phyloP scores from a whole-genome alignment of 2,113 vertebrate genomes.

The Prochilodus magdalenae region DNA sequence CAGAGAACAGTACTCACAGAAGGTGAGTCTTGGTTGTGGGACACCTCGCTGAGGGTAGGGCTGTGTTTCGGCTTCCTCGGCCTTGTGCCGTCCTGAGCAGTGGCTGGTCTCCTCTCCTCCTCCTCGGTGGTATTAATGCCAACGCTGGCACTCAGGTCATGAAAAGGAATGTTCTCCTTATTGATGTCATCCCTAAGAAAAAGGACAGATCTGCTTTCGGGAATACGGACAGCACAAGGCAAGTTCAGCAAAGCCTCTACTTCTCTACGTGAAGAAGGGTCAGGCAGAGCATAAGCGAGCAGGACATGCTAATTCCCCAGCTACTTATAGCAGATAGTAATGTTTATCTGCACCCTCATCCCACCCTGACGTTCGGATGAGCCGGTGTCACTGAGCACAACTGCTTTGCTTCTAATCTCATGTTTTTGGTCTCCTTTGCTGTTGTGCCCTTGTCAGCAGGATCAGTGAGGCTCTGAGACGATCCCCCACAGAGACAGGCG shows the following conservation, averaged over 20 bases:
- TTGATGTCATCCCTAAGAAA: slow-evolving; percentile 78
- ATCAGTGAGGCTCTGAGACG: background rate
- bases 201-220: slow-evolving; percentile 53
- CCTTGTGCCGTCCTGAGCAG: slow-evolving; percentile 74
- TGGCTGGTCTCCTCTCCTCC: slow-evolving; percentile 66
- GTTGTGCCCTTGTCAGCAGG: slow-evolving; percentile 25
- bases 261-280: background rate
- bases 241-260: background rate
- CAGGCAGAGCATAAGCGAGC: background rate
- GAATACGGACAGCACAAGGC: background rate
- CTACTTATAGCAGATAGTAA: background rate
- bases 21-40: slow-evolving; percentile 80
- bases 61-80: slow-evolving; percentile 83
- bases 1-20: slow-evolving; percentile 79
- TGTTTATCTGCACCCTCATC: slow-evolving; percentile 3
- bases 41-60: slow-evolving; percentile 79
- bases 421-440: slow-evolving; percentile 30
- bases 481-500: slow-evolving; percentile 24
- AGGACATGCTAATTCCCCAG: background rate
- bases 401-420: slow-evolving; percentile 35
- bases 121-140: slow-evolving; percentile 74
- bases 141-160: slow-evolving; percentile 64
- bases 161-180: slow-evolving; percentile 91
- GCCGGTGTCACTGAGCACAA: slow-evolving; percentile 10
- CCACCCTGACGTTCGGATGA: background rate